These are phyloP conservation scores for Macrotrachela quadricornifera DNA, from an alignment of 1,140 invertebrate species.

Conservation along the genomic window DNA sequence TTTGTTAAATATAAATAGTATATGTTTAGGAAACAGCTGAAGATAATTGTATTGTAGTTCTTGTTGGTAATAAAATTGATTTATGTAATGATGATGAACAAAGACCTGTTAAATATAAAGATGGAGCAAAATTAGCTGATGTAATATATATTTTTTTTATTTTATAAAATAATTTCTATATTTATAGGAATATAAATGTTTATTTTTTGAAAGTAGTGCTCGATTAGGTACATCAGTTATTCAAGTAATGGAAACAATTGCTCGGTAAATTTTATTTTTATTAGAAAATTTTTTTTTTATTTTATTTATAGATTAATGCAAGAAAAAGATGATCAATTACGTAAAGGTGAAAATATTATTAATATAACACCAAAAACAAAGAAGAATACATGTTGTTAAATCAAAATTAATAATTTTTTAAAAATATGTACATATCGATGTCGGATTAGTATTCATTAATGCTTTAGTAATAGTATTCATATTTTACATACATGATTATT, in stretches of 20 bases:
- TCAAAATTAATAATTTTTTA: no score
- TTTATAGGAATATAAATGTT: constrained; percentile 32
- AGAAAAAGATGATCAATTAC: no score
- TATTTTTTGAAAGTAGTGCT: constrained; percentile 41
- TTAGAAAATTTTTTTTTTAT: no score
- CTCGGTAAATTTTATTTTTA: constrained; percentile 1
- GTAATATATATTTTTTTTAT: constrained; percentile 18
- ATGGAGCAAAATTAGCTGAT: constrained; percentile 35
- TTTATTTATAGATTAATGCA: no score
- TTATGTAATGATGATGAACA: constrained; percentile 23
- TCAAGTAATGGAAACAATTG: constrained; percentile 31
- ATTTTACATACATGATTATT: no score
- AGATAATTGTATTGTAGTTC: constrained; percentile 26
- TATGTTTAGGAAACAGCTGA: constrained; percentile 15
- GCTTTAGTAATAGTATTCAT: no score
- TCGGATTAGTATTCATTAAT: no score
- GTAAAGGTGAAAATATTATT: no score
- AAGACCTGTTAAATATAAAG: constrained; percentile 26
- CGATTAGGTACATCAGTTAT: constrained; percentile 31
- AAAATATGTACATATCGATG: no score
- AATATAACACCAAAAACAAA: no score
- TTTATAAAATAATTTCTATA: background rate
- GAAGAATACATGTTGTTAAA: no score
- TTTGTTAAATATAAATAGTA: background rate
- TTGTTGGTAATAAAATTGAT: constrained; percentile 34